Evolutionary conservation across 1,140 invertebrate genomes (phyloP), one percentile per base, ranked within the genome.

Genomic region (Listronotus oregonensis): DNA sequence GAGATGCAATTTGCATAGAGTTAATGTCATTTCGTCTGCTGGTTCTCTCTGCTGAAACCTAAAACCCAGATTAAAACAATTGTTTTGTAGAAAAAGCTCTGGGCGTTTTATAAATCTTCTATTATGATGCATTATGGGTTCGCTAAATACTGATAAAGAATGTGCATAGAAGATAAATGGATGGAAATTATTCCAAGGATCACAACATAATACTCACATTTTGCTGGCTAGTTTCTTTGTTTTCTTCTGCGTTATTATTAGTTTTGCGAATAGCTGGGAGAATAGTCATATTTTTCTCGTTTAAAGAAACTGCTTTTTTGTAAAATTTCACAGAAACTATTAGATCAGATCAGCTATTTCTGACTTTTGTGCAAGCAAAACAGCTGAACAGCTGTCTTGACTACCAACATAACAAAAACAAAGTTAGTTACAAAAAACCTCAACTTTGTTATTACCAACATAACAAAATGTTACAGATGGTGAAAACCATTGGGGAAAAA

Each of bases 231-330:
- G 67, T 70, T 49, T 71, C 71, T 27, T 73, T 78, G 58, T 66
- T 73, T 68, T 77, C 76, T 49, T 75, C 74, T 18, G 75, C 70
- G 44, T 71, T 77, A 42, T 60, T 58, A 27, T 74, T 71, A 17
- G 73, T 65, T 58, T 74, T 66, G 46, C 74, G 66, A 42, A 76
- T 78, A 31, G 77, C 61, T 52, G 77, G 77, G 59, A 78, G 69
- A 68, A 78, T 78, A 47, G 77, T 78, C 77, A 78, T 78, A 1
- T 37, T 12, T 37, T 37, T 37, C 8, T 37, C 7, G 34, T 37
- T 37, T 37, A 4, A 37, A 3, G 21, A 27, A 27, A 27, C 21
- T 27, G 8, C 7, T 37, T 37, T 37, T 37, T 37, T 7, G 1
- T 2, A 37, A 37, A 37, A 10, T 37, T 37, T 12, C 7, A 37